phyloP scores from a whole-genome alignment of 2,113 vertebrate genomes.

The Serinus canaria region DNA sequence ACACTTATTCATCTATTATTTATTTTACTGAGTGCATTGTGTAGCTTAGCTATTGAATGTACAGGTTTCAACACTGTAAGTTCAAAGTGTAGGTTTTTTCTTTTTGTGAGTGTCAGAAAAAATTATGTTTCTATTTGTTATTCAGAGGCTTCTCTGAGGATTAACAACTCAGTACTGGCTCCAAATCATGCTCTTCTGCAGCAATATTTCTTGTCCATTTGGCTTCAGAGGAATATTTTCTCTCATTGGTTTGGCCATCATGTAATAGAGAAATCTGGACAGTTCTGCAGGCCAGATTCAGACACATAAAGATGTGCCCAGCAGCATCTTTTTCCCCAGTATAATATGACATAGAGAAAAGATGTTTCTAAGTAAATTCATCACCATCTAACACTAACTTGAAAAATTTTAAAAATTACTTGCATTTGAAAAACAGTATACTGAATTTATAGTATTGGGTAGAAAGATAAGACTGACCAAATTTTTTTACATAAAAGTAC shows the following conservation, averaged over 20 bases:
- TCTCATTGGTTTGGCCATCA: neutral
- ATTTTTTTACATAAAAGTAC: neutral
- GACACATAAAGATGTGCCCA: neutral
- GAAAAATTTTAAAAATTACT: neutral
- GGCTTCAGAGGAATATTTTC: neutral
- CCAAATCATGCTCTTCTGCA: neutral
- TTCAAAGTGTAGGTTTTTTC: neutral
- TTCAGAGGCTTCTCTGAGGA: conserved; percentile 7
- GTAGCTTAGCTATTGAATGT: neutral
- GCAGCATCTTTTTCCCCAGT: neutral
- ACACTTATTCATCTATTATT: conserved; percentile 33
- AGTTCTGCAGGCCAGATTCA: neutral
- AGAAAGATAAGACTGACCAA: neutral
- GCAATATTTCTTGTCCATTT: conserved; percentile 16
- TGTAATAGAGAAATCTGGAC: neutral
- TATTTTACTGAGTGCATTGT: neutral
- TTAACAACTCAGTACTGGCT: conserved; percentile 11
- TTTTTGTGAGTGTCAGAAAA: neutral
- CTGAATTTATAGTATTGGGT: neutral
- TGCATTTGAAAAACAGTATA: neutral
- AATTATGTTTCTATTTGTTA: neutral
- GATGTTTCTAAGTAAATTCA: neutral
- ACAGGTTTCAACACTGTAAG: neutral
- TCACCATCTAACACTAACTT: neutral
- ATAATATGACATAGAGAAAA: neutral